Base-by-base conservation (phyloP, 2,888 invertebrate species). In the Octodonta nipae region DNA sequence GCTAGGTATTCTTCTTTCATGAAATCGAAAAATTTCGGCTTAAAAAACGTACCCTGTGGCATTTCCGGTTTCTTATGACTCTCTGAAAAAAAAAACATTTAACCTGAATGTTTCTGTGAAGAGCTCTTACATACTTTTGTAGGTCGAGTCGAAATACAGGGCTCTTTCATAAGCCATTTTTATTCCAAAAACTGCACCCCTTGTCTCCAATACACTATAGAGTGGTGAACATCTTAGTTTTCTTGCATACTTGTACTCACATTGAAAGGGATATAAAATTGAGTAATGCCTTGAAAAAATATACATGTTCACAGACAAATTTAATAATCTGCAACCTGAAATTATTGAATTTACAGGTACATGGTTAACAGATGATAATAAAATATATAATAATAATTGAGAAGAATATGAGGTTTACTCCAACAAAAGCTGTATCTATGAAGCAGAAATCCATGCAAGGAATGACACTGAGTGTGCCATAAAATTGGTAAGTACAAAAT, bases 111-210 rank as follows among this genome's bases (percentile, higher is more conserved):
- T n/a, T n/a, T n/a, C n/a, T n/a, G n/a, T n/a, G n/a, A n/a, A n/a
- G n/a, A 20, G n/a, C 22, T 2, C 4, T 22, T 4, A 22, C 22
- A 42, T 59, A 69, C 71, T 60, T 60, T 61, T 62, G 41, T 68
- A 68, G 28, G 65, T 64, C 4, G 68, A 61, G 48, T 75, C 70
- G 52, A 78, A 78, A 53, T 75, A 78, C 28, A 78, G 58, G n/a
- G 78, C 73, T 44, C 78, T 58, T 52, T 79, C 78, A 47, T 76
- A 79, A 8, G 76, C 77, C 74, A 78, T 77, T 52, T 73, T 70
- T 30, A 75, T 74, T 8, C 76, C 77, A 57, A 78, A 78, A 26
- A 75, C 70, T 6, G 75, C 78, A 1, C 75, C 75, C 34, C 67
- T 64, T 33, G 68, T 68, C 56, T 75, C 71, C 34, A 75, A 59